Percentiles rank a stretch among this genome's conserved stretches.
Conservation (phyloP, 2,888 invertebrate genomes). For the Caenorhabditis angaria region DNA sequence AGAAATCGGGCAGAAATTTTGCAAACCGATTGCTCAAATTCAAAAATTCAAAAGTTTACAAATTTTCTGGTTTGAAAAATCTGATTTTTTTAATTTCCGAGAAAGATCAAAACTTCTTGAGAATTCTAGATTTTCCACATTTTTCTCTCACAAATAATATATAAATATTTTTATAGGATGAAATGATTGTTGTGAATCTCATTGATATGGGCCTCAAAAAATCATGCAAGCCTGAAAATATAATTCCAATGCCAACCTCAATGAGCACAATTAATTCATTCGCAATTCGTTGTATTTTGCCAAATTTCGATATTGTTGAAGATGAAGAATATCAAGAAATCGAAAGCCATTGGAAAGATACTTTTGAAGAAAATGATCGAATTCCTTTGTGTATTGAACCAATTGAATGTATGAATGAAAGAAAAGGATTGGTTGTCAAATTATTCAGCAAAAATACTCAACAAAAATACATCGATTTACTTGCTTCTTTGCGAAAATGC, state of each 20-base stretch:
- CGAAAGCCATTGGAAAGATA: not conserved
- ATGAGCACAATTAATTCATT: not conserved
- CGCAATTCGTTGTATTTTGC: not conserved
- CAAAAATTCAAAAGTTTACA: no score
- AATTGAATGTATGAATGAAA: not conserved
- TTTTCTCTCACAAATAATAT: no score
- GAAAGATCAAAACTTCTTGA: no score
- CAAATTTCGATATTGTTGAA: not conserved
- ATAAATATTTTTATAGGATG: not conserved
- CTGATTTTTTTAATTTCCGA: no score
- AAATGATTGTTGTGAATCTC: not conserved
- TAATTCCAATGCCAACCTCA: not conserved
- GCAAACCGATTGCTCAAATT: no score
- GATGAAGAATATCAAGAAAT: not conserved
- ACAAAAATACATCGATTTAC: no score
- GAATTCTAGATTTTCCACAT: no score
- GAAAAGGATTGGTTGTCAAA: not conserved
- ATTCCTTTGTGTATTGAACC: not conserved
- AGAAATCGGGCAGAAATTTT: no score
- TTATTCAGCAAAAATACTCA: no score
- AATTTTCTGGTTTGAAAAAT: no score
- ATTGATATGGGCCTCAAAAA: not conserved
- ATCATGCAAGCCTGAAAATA: not conserved
- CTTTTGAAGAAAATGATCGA: not conserved
- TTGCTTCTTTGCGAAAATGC: no score